Evolutionary conservation across 1,140 invertebrate genomes (phyloP), one percentile per base, ranked within the genome.

Genomic region (Cydia pomonella): DNA sequence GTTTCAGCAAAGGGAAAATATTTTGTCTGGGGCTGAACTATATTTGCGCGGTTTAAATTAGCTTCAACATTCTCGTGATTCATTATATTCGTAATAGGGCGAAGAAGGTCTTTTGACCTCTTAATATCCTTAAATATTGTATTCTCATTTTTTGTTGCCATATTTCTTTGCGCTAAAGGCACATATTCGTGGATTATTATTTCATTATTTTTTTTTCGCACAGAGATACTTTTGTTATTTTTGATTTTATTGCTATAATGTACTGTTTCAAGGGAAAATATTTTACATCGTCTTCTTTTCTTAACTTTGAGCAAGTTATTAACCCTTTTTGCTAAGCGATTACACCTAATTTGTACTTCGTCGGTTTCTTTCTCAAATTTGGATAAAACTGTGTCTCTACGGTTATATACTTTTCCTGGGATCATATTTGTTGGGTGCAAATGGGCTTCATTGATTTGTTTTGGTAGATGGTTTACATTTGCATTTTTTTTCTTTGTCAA

Each of bases 71-170:
- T 74, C 10, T 23, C 16, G 12, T 29, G 74, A 71, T 77, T 53
- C 71, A 82, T 77, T 25, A 62, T 79, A 71, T 41, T 69, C 23
- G 82, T 18, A 77, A 87, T 72, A 33, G 82, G 79, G 69, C 85
- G 77, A 27, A 89, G 33, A 27, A 89, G 76, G 66, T 88, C 86
- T 75, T 83, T 79, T 7, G 86, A 82, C 33, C 79, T 82, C 75
- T 82, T 84, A 41, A 73, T 25, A 38, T 62, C 10, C 2, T 59
- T 59, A 10, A 23, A 3, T 1, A 21, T 10, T 7, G 50, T 73
- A 47, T 23, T n/a, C 10, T 27, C 62, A 10, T 53, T 18, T 16
- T 44, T 75, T 29, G 6, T 27, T 33, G 44, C 10, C n/a, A 66
- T 21, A 10, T 3, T 69, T 27, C 74, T 72, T 44, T 50, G 10